Conservation (phyloP, 2,888 invertebrate species). For the Lasioglossum vierecki region DNA sequence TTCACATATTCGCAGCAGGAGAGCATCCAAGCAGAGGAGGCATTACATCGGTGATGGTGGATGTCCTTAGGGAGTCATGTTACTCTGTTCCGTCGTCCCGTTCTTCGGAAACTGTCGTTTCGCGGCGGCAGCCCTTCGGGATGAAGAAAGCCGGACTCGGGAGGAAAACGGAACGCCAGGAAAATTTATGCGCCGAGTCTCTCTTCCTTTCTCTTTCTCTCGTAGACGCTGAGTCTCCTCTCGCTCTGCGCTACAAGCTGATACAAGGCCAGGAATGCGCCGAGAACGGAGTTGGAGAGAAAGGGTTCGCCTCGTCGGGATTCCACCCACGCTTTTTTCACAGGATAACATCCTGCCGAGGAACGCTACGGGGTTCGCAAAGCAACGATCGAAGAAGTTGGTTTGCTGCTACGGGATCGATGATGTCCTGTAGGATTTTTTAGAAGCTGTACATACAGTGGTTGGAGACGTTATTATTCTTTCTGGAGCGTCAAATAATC, state of each 20-base stretch:
- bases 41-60: slow-evolving; percentile 3
- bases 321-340: slow-evolving; percentile 84
- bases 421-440: no score
- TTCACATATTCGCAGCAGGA: slow-evolving; percentile 84
- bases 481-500: no score
- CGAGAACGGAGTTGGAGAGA: slow-evolving; percentile 70
- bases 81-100: slow-evolving; percentile 77
- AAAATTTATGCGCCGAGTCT: background rate
- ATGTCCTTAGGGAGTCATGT: slow-evolving; percentile 71
- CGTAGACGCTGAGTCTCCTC: no score
- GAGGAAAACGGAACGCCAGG: slow-evolving; percentile 39
- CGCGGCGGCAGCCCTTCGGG: slow-evolving; percentile 63
- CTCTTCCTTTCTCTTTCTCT: background rate
- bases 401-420: background rate
- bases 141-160: slow-evolving; percentile 60
- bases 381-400: slow-evolving; percentile 47
- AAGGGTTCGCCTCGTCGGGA: slow-evolving; percentile 81
- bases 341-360: slow-evolving; percentile 78
- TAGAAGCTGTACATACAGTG: no score
- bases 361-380: slow-evolving; percentile 64
- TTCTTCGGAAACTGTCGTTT: slow-evolving; percentile 81
- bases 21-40: slow-evolving; percentile 76
- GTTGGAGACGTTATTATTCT: no score
- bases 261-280: background rate
- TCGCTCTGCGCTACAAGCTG: no score